Percentiles rank a stretch among this genome's conserved stretches.
Conservation (phyloP, 35 echinoderm and acorn worm species). For the Patiria miniata region DNA sequence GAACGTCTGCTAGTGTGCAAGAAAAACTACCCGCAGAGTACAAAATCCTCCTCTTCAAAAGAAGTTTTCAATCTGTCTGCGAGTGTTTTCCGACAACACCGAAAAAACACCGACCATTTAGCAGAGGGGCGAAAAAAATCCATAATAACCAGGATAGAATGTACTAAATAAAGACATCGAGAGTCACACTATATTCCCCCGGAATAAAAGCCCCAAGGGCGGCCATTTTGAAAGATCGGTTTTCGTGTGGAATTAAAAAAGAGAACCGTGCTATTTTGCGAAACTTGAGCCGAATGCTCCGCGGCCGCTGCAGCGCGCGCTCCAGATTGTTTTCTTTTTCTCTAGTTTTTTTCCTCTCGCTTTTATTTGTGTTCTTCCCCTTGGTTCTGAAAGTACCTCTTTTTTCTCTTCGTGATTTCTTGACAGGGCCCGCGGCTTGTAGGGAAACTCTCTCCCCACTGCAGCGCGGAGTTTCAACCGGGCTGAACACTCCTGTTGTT, state of each 20-base stretch:
- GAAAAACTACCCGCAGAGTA: no score
- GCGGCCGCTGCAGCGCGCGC: background rate
- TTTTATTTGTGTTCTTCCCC: background rate
- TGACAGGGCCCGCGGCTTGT: background rate
- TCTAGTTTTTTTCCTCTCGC: background rate
- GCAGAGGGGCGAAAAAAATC: no score
- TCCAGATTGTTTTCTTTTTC: background rate
- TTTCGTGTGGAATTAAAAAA: background rate
- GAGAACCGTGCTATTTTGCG: slow-evolving; percentile 11
- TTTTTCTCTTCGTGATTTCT: no score
- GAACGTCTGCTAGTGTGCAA: no score
- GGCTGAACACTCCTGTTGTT: background rate
- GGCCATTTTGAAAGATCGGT: slow-evolving; percentile 26
- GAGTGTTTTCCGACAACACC: no score
- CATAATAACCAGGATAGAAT: no score
- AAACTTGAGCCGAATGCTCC: background rate
- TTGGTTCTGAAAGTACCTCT: background rate
- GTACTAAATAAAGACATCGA: background rate
- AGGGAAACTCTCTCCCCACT: background rate
- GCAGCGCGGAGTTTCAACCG: background rate
- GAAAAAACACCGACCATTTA: no score
- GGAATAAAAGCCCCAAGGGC: background rate
- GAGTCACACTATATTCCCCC: background rate
- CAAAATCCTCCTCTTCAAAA: no score
- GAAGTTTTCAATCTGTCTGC: no score